Conservation (phyloP, 2,113 vertebrate species). For the Microcebus murinus region DNA sequence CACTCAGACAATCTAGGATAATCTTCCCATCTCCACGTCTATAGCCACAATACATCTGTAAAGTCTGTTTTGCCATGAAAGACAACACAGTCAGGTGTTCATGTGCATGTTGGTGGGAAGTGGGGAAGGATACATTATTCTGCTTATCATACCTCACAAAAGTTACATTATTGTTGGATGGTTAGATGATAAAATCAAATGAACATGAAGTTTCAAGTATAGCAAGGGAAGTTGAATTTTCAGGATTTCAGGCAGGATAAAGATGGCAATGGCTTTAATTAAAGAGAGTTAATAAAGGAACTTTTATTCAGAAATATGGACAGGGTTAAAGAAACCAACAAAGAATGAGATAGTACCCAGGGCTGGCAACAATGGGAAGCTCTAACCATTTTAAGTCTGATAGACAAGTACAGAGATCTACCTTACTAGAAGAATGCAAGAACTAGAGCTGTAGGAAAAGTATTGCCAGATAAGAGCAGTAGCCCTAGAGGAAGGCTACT, state of each 20-base stretch:
- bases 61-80: background rate
- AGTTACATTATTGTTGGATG: background rate
- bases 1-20: background rate
- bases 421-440: background rate
- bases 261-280: background rate
- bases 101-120: background rate
- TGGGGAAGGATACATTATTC: background rate
- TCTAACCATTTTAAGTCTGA: background rate
- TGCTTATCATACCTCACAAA: background rate
- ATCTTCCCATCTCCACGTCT: background rate
- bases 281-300: background rate
- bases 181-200: background rate
- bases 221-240: background rate
- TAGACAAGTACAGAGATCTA: background rate
- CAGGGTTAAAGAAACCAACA: background rate
- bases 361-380: background rate
- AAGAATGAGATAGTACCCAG: background rate
- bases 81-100: background rate
- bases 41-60: background rate
- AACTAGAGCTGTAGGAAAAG: background rate
- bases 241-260: background rate
- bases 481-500: background rate
- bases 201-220: background rate
- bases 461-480: fast-evolving
- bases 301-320: background rate